phyloP scores from a whole-genome alignment of 2,888 invertebrate genomes.

The Laspeyria flexula region DNA sequence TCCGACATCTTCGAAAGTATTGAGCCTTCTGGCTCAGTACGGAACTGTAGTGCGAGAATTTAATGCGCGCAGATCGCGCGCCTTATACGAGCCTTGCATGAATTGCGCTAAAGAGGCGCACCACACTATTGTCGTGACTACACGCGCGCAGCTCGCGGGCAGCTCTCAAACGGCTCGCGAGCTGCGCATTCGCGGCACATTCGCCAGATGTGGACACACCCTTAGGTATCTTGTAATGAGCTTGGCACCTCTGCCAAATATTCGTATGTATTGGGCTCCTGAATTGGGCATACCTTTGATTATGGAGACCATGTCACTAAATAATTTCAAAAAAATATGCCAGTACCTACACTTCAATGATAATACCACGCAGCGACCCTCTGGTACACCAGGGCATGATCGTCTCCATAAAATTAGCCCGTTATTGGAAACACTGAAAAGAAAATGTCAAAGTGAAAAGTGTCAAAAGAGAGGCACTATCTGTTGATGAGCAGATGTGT shows the following conservation, averaged over 20 bases:
- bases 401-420: conserved; percentile 7
- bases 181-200: neutral
- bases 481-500: conserved; percentile 26
- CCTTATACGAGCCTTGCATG: conserved; percentile 5
- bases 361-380: conserved; percentile 13
- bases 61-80: conserved; percentile 7
- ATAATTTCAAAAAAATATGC: conserved; percentile 29
- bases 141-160: conserved; percentile 2
- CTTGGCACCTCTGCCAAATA: neutral
- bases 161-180: neutral
- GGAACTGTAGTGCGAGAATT: conserved; percentile 8
- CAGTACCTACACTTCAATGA: conserved; percentile 17
- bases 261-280: conserved; percentile 12
- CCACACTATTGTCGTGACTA: conserved; percentile 3
- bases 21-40: conserved; percentile 12
- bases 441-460: neutral
- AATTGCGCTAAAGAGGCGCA: conserved; percentile 4
- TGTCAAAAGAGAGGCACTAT: conserved; percentile 10
- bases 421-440: conserved; percentile 3
- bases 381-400: neutral
- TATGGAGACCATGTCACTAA: conserved; percentile 19
- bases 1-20: conserved; percentile 14
- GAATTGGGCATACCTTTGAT: conserved; percentile 29
- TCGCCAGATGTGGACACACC: neutral
- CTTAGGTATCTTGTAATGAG: neutral